Evolutionary conservation across 2,888 invertebrate genomes (phyloP).

Genomic region (Athripsodes cinereus): DNA sequence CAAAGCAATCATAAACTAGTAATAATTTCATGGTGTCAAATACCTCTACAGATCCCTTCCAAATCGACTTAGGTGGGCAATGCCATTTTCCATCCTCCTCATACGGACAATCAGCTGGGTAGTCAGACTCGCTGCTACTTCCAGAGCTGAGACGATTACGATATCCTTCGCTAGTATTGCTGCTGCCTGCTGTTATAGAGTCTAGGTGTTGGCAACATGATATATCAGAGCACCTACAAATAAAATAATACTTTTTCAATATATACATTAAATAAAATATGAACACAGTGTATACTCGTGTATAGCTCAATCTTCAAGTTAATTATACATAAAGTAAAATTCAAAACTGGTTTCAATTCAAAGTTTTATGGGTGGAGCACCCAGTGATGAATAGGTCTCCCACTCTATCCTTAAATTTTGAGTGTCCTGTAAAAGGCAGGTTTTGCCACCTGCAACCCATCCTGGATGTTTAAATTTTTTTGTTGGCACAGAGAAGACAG

Average conservation of each 20-base stretch:
- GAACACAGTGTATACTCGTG: no score
- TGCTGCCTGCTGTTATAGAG: conserved; percentile 8
- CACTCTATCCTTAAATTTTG: not conserved
- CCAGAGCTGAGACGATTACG: conserved; percentile 21
- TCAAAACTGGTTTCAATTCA: no score
- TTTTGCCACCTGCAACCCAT: no score
- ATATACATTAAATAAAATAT: not conserved
- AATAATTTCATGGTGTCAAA: no score
- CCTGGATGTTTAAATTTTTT: not conserved
- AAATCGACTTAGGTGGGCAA: conserved; percentile 71
- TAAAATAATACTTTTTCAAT: not conserved
- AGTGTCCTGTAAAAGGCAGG: not conserved
- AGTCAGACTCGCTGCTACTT: conserved; percentile 39
- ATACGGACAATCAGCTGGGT: conserved; percentile 42
- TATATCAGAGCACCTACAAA: conserved; percentile 21
- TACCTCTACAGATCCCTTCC: conserved; percentile 75
- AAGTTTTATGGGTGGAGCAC: no score
- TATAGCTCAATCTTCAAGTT: no score
- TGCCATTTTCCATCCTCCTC: conserved; percentile 60
- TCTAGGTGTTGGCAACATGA: conserved; percentile 21
- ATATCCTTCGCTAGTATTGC: conserved; percentile 3
- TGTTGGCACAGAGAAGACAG: not conserved
- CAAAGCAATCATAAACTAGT: no score
- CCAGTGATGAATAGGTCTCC: no score
- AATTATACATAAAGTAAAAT: no score